Evolutionary conservation across 2,888 invertebrate genomes (phyloP), one percentile per base, ranked within the genome.

Genomic region (Philonicus albiceps): DNA sequence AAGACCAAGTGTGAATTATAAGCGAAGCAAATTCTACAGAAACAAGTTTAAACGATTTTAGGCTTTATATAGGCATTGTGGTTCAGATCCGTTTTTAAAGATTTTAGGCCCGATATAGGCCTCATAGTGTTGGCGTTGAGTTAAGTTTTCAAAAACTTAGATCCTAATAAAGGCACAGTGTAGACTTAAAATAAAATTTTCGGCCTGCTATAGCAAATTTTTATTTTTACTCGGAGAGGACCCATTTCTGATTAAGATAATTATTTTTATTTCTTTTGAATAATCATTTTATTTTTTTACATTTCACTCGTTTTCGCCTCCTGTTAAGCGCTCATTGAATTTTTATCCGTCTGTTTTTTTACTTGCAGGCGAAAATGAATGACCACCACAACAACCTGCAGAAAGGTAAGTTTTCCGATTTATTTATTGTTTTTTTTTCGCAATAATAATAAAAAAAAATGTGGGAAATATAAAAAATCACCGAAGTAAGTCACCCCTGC

Each of bases 311-410:
- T 64, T 74, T 85, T 37, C 6, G 4, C 22, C 16, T 34, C 73
- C 72, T 30, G 3, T 75, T 22, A 37, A 76, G 1, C 13, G 13
- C n/a, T 40, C 22, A 76, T 76, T 37, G 22, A 73, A 72, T 73
- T 73, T 74, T 85, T 27, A 27, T 13, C n/a, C 49, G 7, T 30
- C 37, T 30, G 8, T 13, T 31, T 89, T n/a, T 87, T 86, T 90
- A 86, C 85, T 89, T 89, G 27, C 89, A 92, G 93, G 92, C 92
- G 86, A 92, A 92, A 91, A 92, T 92, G 92, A 92, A 92, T 88
- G 92, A 92, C 89, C 93, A 92, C 89, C 93, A 93, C 88, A 92
- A 90, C 84, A 92, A 92, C 89, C 89, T 93, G 88, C 92, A 93
- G 89, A 92, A 92, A 91, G 92, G 92, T 92, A 89, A 91, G 90